Evolutionary conservation across 2,888 invertebrate genomes (phyloP), one percentile per base, ranked within the genome.

Genomic region (Caenorhabditis sinica): DNA sequence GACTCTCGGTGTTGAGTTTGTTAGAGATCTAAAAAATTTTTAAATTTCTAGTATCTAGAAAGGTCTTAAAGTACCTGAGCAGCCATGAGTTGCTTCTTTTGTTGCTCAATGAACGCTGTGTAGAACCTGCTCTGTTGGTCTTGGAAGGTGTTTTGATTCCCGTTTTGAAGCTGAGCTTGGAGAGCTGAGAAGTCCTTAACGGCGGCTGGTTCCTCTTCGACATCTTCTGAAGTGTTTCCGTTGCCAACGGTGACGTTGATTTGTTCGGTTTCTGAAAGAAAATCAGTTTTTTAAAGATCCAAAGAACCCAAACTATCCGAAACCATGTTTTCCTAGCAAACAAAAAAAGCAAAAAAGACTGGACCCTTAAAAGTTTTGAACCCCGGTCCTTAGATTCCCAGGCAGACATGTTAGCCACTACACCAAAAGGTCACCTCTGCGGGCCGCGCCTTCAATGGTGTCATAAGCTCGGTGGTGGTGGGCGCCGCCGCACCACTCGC

Each of bases 71-170:
- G 6, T 63, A 56, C 58, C 66, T 65, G 53, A 15, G 53, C 72
- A 11, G 71, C 77, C 13, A 36, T 23, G 87, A 80, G 87, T 86
- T 85, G 90, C 86, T 94, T 95, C 86, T 94, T 94, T 91, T 95
- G 95, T 91, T 95, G 95, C 88, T 94, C 94, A 71, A 93, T 93
- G 91, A 97, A 94, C 93, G 96, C 96, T 93, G 96, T 95, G 93
- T 97, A 97, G 93, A 96, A 96, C 93, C 96, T 96, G 94, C 96
- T 96, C 96, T 97, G 96, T 93, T 96, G 96, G 15, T 96, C 96
- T 1, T 49, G 36, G 0, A 77, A 51, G n/a, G 20, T 63, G 30
- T 15, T 51, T 5, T 40, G 40, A 20, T 51, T 66, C 6, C 85
- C 81, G 28, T 81, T 77, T 61, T 85, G 83, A n/a, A 87, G 76